Base-by-base conservation (phyloP, 2,113 vertebrate genomes). In the Grus americana region DNA sequence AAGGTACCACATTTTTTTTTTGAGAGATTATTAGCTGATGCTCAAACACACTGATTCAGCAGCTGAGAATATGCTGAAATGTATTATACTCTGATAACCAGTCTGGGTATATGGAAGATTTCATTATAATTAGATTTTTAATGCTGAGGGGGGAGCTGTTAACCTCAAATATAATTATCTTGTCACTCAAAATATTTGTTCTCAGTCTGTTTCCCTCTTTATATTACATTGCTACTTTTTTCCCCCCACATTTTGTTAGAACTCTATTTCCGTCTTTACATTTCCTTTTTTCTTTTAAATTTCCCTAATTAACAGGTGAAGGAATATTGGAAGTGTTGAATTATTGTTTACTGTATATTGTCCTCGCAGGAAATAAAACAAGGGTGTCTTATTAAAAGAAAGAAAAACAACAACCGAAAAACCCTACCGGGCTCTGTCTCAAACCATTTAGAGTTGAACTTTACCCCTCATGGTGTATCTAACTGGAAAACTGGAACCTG, bases 101-200 rank as follows among this genome's bases (percentile, higher is more conserved):
- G 13, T 52, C 70, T 92, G 47, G 26, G 3, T 59, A 20, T 93
- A 8, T 38, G 49, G 67, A 65, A 42, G 18, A 88, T 47, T 46
- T 91, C 5, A 7, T 54, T 81, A 29, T 30, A 57, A 11, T 55
- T 59, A 52, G 4, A 38, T 75, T 72, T 76, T 72, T 40, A 72
- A 36, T 0, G 1, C 21, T 80, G 46, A 14, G 6, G 1, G 2
- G 5, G 4, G 10, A 91, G 34, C 23, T 54, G 8, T 67, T 86
- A 65, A 49, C 36, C 38, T 74, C 30, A 46, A 49, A 61, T 62
- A 16, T 23, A 57, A 75, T 67, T 91, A 38, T 8, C 21, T 83
- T 79, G 29, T 91, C n/a, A 22, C 5, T 44, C 66, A 52, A 47
- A 75, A 36, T 86, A 54, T 58, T 86, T 84, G 2, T 79, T 75